Percentiles rank a stretch among this genome's conserved stretches.
phyloP scores from a whole-genome alignment of 2,888 invertebrate genomes.

The Andrena flavipes region DNA sequence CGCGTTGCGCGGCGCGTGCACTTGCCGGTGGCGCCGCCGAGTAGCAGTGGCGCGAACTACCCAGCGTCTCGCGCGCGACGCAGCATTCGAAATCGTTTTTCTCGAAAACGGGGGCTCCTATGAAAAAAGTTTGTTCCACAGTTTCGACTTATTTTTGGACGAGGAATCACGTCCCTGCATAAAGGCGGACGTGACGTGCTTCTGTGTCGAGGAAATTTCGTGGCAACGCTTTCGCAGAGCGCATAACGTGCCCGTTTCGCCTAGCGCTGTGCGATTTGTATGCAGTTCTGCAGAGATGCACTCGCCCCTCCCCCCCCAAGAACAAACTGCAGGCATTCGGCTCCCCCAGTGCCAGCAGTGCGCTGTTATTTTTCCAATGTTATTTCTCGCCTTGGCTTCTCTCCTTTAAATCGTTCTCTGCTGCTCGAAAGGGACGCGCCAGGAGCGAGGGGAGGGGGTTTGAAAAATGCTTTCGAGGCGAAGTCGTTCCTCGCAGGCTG shows the following conservation, averaged over 20 bases:
- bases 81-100: not conserved
- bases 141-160: not conserved
- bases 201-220: not conserved
- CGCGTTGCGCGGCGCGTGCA: no score
- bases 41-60: no score
- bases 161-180: not conserved
- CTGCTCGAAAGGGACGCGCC: no score
- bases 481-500: slow-evolving; percentile 1
- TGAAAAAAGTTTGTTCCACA: no score
- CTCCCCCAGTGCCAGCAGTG: not conserved
- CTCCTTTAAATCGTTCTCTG: slow-evolving; percentile 5
- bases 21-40: no score
- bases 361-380: slow-evolving; percentile 24
- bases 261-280: slow-evolving; percentile 23
- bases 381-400: slow-evolving; percentile 22
- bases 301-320: not conserved
- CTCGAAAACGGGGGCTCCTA: not conserved
- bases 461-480: slow-evolving; percentile 12
- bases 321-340: slow-evolving; percentile 23
- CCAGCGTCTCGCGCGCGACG: no score
- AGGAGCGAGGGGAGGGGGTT: not conserved
- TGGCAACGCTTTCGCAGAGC: not conserved
- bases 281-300: slow-evolving; percentile 13
- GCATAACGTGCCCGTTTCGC: slow-evolving; percentile 2
- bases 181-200: not conserved